A percentile compares a stretch with the other conserved stretches of the same genome.
Conservation (phyloP, 2,113 vertebrate species). For the Mormoops blainvillei region DNA sequence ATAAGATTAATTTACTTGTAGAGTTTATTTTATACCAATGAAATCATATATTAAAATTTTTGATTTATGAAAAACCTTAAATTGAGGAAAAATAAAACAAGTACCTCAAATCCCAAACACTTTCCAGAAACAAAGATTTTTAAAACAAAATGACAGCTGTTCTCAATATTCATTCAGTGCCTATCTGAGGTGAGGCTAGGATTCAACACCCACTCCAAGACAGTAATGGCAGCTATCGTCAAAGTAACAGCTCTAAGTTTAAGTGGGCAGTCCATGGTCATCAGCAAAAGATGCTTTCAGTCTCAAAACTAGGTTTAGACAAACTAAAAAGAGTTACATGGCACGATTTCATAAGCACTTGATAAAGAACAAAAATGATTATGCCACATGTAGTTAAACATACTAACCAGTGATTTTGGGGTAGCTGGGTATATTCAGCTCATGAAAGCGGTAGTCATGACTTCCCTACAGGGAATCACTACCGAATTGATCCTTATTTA, state of each 20-base stretch:
- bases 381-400: neutral
- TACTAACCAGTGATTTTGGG: neutral
- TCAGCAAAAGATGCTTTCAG: neutral
- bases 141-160: conserved; percentile 30
- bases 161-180: neutral
- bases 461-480: neutral
- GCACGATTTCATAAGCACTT: neutral
- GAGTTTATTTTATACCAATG: conserved; percentile 26
- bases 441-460: neutral
- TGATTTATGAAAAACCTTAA: conserved; percentile 3
- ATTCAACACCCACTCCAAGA: neutral
- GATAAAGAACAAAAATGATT: neutral
- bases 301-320: neutral
- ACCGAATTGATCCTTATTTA: neutral
- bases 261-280: neutral
- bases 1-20: neutral
- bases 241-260: neutral
- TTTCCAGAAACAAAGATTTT: neutral
- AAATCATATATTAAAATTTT: neutral
- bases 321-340: neutral
- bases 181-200: neutral
- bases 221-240: neutral
- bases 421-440: neutral
- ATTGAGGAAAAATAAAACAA: conserved; percentile 13
- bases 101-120: conserved; percentile 38